These are phyloP conservation scores for Apoderus coryli DNA, from an alignment of 2,888 invertebrate genomes.

Conservation along the genomic window DNA sequence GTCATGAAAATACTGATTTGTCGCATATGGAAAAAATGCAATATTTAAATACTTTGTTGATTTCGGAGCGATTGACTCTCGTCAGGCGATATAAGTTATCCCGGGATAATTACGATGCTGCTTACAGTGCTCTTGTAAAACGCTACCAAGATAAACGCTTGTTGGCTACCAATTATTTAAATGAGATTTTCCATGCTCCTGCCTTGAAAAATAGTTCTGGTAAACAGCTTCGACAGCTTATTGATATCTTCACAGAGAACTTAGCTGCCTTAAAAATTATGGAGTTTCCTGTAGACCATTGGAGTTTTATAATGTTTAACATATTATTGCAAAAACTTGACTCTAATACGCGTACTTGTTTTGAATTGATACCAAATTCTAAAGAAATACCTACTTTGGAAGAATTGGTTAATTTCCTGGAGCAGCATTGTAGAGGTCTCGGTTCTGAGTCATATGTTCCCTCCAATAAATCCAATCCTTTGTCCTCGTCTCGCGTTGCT, in stretches of 20 bases:
- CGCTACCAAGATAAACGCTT: slow-evolving; percentile 1
- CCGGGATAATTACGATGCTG: too few relatives aligned
- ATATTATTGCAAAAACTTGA: slow-evolving; percentile 4
- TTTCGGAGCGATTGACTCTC: too few relatives aligned
- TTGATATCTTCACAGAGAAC: slow-evolving; percentile 3
- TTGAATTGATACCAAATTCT: background rate
- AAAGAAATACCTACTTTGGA: background rate
- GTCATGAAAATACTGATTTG: too few relatives aligned
- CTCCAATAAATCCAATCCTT: too few relatives aligned
- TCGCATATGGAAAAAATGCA: too few relatives aligned
- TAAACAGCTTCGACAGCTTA: background rate
- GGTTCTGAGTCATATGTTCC: background rate
- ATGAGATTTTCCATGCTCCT: background rate
- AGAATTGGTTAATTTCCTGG: background rate
- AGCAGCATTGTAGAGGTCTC: slow-evolving; percentile 2
- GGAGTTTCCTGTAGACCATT: background rate
- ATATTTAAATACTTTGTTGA: too few relatives aligned
- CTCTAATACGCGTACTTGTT: slow-evolving; percentile 1
- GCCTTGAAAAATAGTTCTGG: background rate
- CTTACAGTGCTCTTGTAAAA: too few relatives aligned
- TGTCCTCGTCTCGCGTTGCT: too few relatives aligned
- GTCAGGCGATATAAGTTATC: too few relatives aligned
- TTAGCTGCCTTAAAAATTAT: background rate
- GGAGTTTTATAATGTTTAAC: slow-evolving; percentile 1
- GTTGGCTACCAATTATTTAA: slow-evolving; percentile 1